Evolutionary conservation across 2,113 vertebrate species (phyloP), one percentile per base, ranked within the genome.

Genomic region (Acanthisitta chloris): DNA sequence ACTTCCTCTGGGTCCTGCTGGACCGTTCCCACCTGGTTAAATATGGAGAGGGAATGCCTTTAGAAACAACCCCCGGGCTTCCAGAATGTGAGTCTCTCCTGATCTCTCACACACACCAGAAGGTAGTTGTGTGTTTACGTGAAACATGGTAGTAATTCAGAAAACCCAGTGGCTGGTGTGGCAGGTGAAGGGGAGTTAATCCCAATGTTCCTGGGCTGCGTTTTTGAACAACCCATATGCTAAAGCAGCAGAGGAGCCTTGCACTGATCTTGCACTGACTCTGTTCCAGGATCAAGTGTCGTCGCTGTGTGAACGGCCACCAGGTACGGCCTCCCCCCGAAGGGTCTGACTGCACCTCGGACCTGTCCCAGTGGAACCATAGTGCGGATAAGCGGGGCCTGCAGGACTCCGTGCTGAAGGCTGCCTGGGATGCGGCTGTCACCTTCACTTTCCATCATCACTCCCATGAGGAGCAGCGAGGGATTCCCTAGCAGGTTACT

Each of bases 361-460:
- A 99, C 95, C 96, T 99, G 28, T 99, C 99, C 31, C 99, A 99
- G 95, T 99, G 99, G 99, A 98, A 99, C 65, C 99, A 99, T 89
- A 99, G 98, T 64, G 98, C 98, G 0, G 98, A 99, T 65, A 99
- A 99, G 95, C 98, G 98, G 57, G 98, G 99, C 4, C 98, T 99
- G 86, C 98, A 94, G 90, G 99, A 99, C 97, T 94, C 98, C 0
- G 98, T 99, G 86, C 97, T 99, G 38, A 98, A 98, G 90, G 98
- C 99, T 21, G 99, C 99, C 0, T 99, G 99, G 99, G 99, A 99
- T 7, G 98, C 98, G 8, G 98, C 98, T 0, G 96, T 99, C 76
- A 99, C 99, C 40, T 99, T 99, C 23, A 97, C 99, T 42, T 99
- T 99, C 94, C 98, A 99, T 73, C 99, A 99, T 58, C 97, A 98